Evolutionary conservation across 2,113 vertebrate species (phyloP).

Genomic region (Peromyscus polionotus): DNA sequence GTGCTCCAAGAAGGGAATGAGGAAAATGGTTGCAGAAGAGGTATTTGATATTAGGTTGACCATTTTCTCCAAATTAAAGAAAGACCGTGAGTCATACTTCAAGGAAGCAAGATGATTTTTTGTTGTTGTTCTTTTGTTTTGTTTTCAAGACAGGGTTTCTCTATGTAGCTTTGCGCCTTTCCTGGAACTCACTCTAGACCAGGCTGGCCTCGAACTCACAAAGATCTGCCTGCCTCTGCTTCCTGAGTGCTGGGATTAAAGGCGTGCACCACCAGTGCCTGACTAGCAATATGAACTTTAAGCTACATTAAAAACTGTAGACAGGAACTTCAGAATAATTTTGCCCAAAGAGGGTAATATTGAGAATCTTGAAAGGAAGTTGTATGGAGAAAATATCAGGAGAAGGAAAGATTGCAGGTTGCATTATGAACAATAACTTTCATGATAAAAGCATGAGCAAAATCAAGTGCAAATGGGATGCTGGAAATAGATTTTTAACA

Average conservation of each 20-base stretch:
- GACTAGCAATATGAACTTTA: not conserved
- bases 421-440: not conserved
- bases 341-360: not conserved
- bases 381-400: not conserved
- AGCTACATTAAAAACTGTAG: not conserved
- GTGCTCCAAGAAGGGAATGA: not conserved
- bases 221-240: too few relatives aligned
- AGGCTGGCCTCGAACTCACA: too few relatives aligned
- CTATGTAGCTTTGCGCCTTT: too few relatives aligned
- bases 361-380: not conserved
- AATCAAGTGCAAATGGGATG: constrained; percentile 10
- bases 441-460: not conserved
- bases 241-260: too few relatives aligned
- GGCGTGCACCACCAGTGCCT: too few relatives aligned
- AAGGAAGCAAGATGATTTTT: not conserved
- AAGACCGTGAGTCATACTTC: not conserved
- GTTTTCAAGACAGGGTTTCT: too few relatives aligned
- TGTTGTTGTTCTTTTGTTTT: too few relatives aligned
- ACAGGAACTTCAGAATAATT: constrained; percentile 46
- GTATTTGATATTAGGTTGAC: not conserved
- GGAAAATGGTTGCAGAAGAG: not conserved
- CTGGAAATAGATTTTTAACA: not conserved
- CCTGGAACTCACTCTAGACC: too few relatives aligned
- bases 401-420: not conserved
- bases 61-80: not conserved